A percentile compares a stretch with the other conserved stretches of the same genome.
These are phyloP conservation scores for Philypnodon macrostomus DNA, from an alignment of 2,797 vertebrate species.

Conservation along the genomic window DNA sequence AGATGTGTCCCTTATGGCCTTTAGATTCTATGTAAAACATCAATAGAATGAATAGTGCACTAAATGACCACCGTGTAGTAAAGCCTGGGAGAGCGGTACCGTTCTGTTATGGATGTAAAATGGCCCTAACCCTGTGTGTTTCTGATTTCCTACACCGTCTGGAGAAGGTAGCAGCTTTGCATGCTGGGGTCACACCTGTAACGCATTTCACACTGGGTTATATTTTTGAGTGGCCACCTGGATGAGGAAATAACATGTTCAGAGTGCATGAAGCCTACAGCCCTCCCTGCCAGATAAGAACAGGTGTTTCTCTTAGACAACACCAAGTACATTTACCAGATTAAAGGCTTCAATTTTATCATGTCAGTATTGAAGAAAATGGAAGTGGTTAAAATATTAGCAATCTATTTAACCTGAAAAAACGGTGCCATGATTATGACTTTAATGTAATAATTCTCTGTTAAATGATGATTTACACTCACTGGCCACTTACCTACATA, in stretches of 20 bases:
- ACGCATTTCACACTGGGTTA: constrained; percentile 69
- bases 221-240: constrained; percentile 73
- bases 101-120: constrained; percentile 25
- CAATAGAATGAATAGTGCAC: too few species aligned
- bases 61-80: neutral
- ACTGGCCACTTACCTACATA: too few species aligned
- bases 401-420: neutral
- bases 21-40: too few species aligned
- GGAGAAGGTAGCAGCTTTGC: constrained; percentile 64
- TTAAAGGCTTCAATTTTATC: neutral
- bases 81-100: constrained; percentile 10
- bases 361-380: neutral
- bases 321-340: neutral
- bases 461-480: too few species aligned
- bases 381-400: neutral
- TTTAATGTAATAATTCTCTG: too few species aligned
- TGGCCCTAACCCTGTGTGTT: constrained; percentile 47
- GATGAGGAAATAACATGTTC: constrained; percentile 74
- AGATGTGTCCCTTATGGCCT: too few species aligned
- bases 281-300: constrained; percentile 60
- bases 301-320: constrained; percentile 59
- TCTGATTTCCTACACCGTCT: constrained; percentile 64
- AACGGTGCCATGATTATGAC: too few species aligned
- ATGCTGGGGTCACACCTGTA: constrained; percentile 75
- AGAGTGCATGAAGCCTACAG: constrained; percentile 59